These are phyloP conservation scores for Papilio helenus DNA, from an alignment of 1,140 invertebrate species.

Conservation along the genomic window DNA sequence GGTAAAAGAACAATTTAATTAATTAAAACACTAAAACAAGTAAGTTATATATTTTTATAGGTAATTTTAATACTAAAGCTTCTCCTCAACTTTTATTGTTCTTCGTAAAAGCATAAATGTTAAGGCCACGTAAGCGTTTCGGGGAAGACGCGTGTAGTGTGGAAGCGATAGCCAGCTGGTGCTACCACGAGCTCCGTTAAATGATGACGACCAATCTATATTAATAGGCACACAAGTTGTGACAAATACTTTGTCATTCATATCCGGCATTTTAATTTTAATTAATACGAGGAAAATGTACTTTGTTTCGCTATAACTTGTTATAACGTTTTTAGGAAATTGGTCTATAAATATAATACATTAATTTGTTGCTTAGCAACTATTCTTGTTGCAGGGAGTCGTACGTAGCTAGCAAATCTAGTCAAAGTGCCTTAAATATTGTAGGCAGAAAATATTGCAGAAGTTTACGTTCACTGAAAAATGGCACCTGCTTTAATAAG, in stretches of 20 bases:
- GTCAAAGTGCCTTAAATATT: too few relatives aligned
- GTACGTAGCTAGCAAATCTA: too few relatives aligned
- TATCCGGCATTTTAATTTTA: conserved; percentile 45
- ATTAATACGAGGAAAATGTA: conserved; percentile 9
- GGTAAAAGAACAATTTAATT: background rate
- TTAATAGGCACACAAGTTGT: conserved; percentile 47
- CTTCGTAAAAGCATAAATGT: conserved; percentile 37
- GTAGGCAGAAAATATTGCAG: too few relatives aligned
- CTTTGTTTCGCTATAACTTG: conserved; percentile 23
- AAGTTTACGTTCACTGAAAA: too few relatives aligned
- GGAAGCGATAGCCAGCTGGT: conserved; percentile 33
- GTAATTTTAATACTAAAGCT: background rate
- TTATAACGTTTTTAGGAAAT: background rate
- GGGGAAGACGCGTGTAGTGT: conserved; percentile 41
- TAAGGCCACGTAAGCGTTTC: conserved; percentile 49
- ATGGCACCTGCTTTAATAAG: too few relatives aligned
- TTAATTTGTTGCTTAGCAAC: too few relatives aligned
- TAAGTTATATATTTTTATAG: background rate
- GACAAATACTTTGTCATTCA: conserved; percentile 54
- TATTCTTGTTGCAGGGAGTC: too few relatives aligned
- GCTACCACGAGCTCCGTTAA: conserved; percentile 44
- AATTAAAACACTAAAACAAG: background rate
- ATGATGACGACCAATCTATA: conserved; percentile 47
- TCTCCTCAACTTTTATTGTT: conserved; percentile 36
- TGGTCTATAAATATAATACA: background rate